Base-by-base conservation (phyloP, 2,797 vertebrate genomes). In the Anguilla marmorata region DNA sequence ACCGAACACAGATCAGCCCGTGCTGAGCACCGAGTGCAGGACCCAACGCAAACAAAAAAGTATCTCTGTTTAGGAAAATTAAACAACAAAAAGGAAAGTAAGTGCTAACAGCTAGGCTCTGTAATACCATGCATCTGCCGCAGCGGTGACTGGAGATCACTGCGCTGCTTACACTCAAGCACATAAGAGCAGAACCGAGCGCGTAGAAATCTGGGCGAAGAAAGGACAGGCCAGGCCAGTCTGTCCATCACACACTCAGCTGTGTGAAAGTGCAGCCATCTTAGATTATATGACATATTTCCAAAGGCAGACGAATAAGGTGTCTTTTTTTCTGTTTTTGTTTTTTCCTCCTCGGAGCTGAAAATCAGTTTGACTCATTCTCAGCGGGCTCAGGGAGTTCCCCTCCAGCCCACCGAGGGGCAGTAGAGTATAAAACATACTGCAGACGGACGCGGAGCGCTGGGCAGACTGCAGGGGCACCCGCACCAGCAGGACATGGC, bases 401-500 rank as follows among this genome's bases (percentile, higher is more conserved):
- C 92, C 93, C 93, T 95, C 95, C 37, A 37, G 37, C 37, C 37
- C 95, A 96, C 95, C 94, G 95, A 94, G 96, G 96, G 96, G 96
- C 95, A 96, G 95, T 96, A 95, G 93, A 96, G 95, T 94, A 92
- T 93, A 94, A 95, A 95, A 94, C 93, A 95, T 94, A 93, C 93
- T 76, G 56, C 86, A 91, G 91, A 92, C 3, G 41, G 19, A 88
- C 11, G 33, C 21, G 45, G 91, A 90, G 83, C 52, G 27, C 84
- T 74, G 72, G 45, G 48, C 48, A 50, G 74, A 88, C 76, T 80
- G 66, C 90, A 89, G 89, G 91, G 91, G 91, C 90, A 93, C 90
- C 91, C 92, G 93, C 91, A 90, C 90, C 92, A 90, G 87, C 88
- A 89, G 66, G 85, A 87, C 69, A 89, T 86, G 91, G 87, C 90